Conservation (phyloP, 2,113 vertebrate species). For the Paracanthobrama guichenoti region DNA sequence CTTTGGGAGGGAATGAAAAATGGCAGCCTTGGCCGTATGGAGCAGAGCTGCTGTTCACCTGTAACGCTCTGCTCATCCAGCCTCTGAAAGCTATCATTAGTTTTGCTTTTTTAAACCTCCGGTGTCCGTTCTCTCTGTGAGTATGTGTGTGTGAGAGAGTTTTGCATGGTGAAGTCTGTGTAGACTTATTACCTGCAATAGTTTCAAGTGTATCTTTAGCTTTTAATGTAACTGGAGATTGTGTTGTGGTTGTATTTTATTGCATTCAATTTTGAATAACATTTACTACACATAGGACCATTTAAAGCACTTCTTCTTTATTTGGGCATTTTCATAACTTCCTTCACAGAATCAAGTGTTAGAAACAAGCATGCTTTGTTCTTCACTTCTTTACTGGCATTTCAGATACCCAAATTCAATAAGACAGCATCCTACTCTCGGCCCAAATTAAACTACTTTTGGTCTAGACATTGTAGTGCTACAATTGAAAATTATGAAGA, state of each 20-base stretch:
- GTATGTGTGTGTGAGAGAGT: not conserved
- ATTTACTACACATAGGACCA: not conserved
- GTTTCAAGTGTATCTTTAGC: not conserved
- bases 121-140: constrained; percentile 29
- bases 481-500: constrained; percentile 7
- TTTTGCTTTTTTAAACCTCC: constrained; percentile 90
- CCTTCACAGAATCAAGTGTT: not conserved
- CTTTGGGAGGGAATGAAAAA: constrained; percentile 87
- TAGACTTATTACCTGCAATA: constrained; percentile 12
- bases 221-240: not conserved
- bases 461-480: not conserved
- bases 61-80: constrained; percentile 84
- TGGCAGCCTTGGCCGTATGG: constrained; percentile 86
- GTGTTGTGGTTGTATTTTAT: not conserved
- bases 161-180: constrained; percentile 7
- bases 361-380: not conserved
- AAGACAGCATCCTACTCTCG: constrained; percentile 11
- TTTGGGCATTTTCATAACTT: not conserved
- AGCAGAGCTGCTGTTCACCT: constrained; percentile 90
- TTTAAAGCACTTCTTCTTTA: constrained; percentile 2
- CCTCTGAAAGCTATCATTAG: constrained; percentile 89
- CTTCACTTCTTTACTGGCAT: not conserved
- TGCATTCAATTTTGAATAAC: not conserved
- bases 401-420: constrained; percentile 1
- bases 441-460: constrained; percentile 7